A percentile compares a stretch with the other conserved stretches of the same genome.
phyloP scores from a whole-genome alignment of 92 coral and sea anemone genomes.

The Bergia puertoricense region DNA sequence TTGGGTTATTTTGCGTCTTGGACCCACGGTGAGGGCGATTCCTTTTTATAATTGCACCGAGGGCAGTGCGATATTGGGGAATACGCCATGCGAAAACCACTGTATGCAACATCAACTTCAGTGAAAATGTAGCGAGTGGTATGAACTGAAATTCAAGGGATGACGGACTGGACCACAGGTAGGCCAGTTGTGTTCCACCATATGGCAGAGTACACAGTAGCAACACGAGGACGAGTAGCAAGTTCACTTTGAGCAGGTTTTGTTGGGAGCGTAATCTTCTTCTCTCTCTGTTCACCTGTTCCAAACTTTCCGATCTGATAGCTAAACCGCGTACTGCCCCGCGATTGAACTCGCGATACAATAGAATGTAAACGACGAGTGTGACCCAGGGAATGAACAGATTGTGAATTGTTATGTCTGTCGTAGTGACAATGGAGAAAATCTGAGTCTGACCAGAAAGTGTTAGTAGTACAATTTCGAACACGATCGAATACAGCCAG shows the following conservation, averaged over 20 bases:
- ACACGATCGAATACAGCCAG: not conserved
- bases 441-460: not conserved
- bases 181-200: not conserved
- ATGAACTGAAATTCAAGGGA: slow-evolving; percentile 4
- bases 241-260: not conserved
- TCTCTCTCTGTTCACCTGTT: slow-evolving; percentile 13
- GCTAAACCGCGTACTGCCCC: not conserved
- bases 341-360: no score
- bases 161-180: slow-evolving; percentile 1
- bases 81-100: slow-evolving; percentile 3
- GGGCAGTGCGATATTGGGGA: slow-evolving; percentile 9
- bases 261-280: not conserved
- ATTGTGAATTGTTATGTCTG: not conserved
- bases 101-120: slow-evolving; percentile 15
- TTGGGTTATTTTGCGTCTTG: no score
- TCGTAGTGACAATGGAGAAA: not conserved
- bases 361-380: no score
- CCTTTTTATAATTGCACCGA: not conserved
- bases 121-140: slow-evolving; percentile 7
- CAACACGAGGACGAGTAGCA: slow-evolving; percentile 3
- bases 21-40: no score
- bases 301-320: not conserved
- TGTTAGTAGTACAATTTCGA: not conserved
- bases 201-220: slow-evolving; percentile 3
- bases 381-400: not conserved